Evolutionary conservation across 2,113 vertebrate species (phyloP).

Genomic region (Perca schrenkii): DNA sequence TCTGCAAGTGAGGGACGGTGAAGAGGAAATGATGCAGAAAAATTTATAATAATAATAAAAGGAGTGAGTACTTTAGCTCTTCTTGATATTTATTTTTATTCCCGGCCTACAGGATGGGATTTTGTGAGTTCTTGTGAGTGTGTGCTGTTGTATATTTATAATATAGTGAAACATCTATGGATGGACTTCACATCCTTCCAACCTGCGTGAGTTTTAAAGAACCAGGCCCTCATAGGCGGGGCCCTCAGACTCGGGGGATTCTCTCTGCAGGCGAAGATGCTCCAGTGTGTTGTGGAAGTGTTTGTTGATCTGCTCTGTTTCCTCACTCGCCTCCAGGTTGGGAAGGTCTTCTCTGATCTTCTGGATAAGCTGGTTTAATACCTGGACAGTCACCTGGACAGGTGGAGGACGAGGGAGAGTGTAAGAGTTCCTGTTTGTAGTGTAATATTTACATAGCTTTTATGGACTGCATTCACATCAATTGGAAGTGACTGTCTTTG

Average conservation of each 20-base stretch:
- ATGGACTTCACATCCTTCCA: constrained; percentile 11
- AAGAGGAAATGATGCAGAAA: constrained; percentile 21
- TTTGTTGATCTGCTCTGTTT: constrained; percentile 99
- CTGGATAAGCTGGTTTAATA: constrained; percentile 98
- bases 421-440: neutral
- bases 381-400: constrained; percentile 95
- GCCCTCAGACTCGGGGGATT: constrained; percentile 94
- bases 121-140: constrained; percentile 44
- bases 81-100: constrained; percentile 37
- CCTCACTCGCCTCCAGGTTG: constrained; percentile 96
- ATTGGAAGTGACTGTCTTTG: neutral
- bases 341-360: constrained; percentile 99
- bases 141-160: constrained; percentile 56
- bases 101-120: constrained; percentile 32
- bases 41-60: constrained; percentile 17
- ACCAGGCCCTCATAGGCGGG: constrained; percentile 96
- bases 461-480: constrained; percentile 30
- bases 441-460: neutral
- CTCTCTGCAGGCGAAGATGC: constrained; percentile 94
- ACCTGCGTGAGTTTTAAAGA: constrained; percentile 77
- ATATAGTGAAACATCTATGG: constrained; percentile 46
- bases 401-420: neutral
- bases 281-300: constrained; percentile 99
- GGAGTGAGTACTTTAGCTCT: constrained; percentile 35
- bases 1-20: neutral